These are phyloP conservation scores for Tupaia tana DNA, from an alignment of 2,113 vertebrate genomes.

Conservation along the genomic window DNA sequence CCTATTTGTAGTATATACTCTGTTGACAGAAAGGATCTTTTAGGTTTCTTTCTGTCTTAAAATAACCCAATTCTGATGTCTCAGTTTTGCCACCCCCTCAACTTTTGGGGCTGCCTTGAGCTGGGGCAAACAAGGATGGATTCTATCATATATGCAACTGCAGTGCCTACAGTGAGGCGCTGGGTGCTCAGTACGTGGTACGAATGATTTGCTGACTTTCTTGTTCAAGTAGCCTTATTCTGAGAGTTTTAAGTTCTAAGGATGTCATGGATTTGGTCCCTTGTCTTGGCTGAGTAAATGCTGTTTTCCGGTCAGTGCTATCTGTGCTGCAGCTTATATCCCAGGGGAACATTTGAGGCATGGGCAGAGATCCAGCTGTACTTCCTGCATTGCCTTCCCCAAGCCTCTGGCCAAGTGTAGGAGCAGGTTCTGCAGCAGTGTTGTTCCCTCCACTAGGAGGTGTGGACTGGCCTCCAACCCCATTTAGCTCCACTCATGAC, in stretches of 20 bases:
- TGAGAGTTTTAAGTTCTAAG: not conserved
- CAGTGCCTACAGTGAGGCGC: not conserved
- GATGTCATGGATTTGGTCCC: not conserved
- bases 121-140: not conserved
- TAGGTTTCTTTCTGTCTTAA: constrained; percentile 39
- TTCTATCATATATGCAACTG: not conserved
- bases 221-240: not conserved
- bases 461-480: not conserved
- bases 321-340: not conserved
- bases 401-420: not conserved
- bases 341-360: not conserved
- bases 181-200: not conserved
- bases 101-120: not conserved
- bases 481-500: not conserved
- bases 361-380: not conserved
- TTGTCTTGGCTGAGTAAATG: not conserved
- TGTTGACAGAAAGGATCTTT: not conserved
- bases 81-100: constrained; percentile 12
- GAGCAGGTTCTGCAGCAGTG: not conserved
- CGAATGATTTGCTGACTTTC: not conserved
- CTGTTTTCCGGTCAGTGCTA: not conserved
- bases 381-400: not conserved
- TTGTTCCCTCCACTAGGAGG: not conserved
- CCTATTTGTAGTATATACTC: not conserved
- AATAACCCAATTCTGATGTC: not conserved